phyloP scores from a whole-genome alignment of 2,113 vertebrate species.

The Cyprinus carpio region DNA sequence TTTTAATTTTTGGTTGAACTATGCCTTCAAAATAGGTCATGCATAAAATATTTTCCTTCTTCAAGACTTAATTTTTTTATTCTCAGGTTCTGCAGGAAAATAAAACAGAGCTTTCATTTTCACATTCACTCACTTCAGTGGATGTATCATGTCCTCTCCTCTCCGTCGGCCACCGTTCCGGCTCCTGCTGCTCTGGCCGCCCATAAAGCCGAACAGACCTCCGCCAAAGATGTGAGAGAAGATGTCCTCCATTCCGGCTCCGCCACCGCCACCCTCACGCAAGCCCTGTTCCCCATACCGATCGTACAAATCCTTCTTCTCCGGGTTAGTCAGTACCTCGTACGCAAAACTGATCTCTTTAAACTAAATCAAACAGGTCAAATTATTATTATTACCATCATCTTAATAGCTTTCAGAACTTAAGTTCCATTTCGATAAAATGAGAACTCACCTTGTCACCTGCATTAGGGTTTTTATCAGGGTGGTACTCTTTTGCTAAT shows the following conservation, averaged over 20 bases:
- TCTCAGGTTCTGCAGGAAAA: neutral
- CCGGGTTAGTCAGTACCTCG: constrained; percentile 94
- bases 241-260: constrained; percentile 97
- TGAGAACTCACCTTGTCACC: constrained; percentile 90
- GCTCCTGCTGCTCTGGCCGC: constrained; percentile 88
- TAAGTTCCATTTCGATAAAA: neutral
- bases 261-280: constrained; percentile 91
- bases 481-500: constrained; percentile 97
- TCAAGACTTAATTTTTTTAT: neutral
- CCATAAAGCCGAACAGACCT: constrained; percentile 97
- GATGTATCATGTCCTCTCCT: constrained; percentile 98
- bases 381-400: neutral
- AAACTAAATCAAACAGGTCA: constrained; percentile 75
- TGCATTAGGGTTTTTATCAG: constrained; percentile 98
- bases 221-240: constrained; percentile 99
- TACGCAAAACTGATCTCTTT: constrained; percentile 99
- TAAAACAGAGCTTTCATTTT: neutral
- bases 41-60: neutral
- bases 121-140: constrained; percentile 85
- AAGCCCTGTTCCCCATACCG: constrained; percentile 96
- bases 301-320: constrained; percentile 96
- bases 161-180: constrained; percentile 92
- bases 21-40: neutral
- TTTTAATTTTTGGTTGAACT: neutral
- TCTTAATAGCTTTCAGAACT: neutral